phyloP scores from a whole-genome alignment of 2,888 invertebrate genomes.

The Frankliniella intonsa region DNA sequence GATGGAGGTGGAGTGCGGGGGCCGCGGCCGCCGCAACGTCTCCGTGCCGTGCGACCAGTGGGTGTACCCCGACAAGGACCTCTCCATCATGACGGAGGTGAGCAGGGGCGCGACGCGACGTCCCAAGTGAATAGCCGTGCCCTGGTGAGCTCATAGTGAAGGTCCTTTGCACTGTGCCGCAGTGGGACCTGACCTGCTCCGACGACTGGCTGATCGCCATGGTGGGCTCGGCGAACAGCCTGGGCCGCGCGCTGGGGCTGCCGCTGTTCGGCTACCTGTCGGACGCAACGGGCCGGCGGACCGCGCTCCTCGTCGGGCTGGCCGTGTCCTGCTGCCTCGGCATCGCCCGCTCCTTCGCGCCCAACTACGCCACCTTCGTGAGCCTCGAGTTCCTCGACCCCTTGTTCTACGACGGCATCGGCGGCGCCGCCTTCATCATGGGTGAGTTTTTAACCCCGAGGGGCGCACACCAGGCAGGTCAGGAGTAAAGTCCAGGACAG shows the following conservation, averaged over 20 bases:
- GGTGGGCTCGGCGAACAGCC: not conserved
- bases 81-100: constrained; percentile 63
- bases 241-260: constrained; percentile 12
- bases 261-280: not conserved
- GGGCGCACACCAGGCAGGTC: not conserved
- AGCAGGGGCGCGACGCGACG: constrained; percentile 42
- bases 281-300: constrained; percentile 36
- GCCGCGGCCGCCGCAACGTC: no score
- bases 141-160: not conserved
- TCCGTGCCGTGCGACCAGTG: constrained; percentile 38
- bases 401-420: constrained; percentile 63
- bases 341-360: constrained; percentile 62
- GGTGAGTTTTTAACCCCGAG: constrained; percentile 46
- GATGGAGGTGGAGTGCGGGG: not conserved
- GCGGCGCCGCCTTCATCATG: constrained; percentile 66
- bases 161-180: not conserved
- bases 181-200: constrained; percentile 10
- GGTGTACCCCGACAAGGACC: constrained; percentile 49
- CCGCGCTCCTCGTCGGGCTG: constrained; percentile 55
- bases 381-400: constrained; percentile 68
- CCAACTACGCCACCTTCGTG: constrained; percentile 64
- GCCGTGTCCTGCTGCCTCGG: constrained; percentile 61
- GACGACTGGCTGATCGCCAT: not conserved
- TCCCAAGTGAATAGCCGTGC: not conserved
- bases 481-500: no score